Percentiles rank a stretch among this genome's conserved stretches.
Conservation (phyloP, 1,140 invertebrate genomes). For the Caerostris darwini region DNA sequence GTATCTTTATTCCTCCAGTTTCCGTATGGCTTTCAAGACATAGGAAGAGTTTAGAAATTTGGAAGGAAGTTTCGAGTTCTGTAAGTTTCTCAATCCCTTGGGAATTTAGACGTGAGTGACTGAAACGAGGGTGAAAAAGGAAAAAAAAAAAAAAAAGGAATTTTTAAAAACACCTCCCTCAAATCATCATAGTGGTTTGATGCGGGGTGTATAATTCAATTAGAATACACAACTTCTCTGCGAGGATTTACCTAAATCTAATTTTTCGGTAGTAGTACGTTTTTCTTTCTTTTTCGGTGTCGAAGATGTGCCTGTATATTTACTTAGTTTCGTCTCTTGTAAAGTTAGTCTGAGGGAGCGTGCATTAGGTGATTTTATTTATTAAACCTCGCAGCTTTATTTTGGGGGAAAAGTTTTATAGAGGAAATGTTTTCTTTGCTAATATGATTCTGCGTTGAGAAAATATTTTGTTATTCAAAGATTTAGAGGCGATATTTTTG, state of each 20-base stretch:
- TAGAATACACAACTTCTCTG: constrained; percentile 38
- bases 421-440: not conserved
- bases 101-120: constrained; percentile 45
- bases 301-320: not conserved
- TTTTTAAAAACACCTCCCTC: not conserved
- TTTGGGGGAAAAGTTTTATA: not conserved
- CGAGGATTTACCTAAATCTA: not conserved
- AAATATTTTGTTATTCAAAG: constrained; percentile 19
- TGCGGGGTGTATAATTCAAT: constrained; percentile 38
- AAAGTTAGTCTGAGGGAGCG: not conserved
- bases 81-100: constrained; percentile 54
- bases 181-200: not conserved
- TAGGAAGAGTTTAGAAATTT: constrained; percentile 54
- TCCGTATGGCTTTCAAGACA: not conserved
- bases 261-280: not conserved
- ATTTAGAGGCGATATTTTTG: not conserved
- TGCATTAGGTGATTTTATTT: constrained; percentile 28
- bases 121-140: not conserved
- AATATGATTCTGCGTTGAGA: constrained; percentile 9
- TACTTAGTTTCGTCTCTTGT: constrained; percentile 9
- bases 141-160: not conserved
- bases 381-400: not conserved
- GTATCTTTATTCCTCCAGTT: constrained; percentile 51
- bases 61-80: constrained; percentile 29
- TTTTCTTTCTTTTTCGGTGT: not conserved